phyloP scores from a whole-genome alignment of 2,113 vertebrate genomes.

The Oxyura jamaicensis region DNA sequence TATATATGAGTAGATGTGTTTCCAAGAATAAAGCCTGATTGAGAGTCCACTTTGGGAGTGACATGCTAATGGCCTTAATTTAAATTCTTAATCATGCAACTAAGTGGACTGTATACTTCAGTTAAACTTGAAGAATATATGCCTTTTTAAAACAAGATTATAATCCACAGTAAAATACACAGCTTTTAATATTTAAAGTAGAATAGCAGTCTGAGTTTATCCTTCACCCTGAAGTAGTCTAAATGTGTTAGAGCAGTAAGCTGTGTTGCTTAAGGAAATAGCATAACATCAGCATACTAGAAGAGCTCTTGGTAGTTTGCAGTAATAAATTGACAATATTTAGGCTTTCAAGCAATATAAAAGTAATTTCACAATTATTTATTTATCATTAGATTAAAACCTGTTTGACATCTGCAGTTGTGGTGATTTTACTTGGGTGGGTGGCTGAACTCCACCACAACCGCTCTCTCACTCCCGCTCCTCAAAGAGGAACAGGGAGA shows the following conservation, averaged over 20 bases:
- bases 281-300: not conserved
- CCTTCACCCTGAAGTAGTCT: not conserved
- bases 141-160: not conserved
- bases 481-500: no score
- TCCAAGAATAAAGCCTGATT: not conserved
- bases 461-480: no score
- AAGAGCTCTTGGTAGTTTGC: not conserved
- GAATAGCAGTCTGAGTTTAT: not conserved
- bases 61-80: not conserved
- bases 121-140: not conserved
- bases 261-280: not conserved
- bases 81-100: not conserved
- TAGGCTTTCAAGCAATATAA: not conserved
- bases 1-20: not conserved
- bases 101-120: not conserved
- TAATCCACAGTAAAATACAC: not conserved
- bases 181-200: not conserved
- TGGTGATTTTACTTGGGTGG: no score
- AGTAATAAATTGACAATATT: not conserved
- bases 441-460: no score
- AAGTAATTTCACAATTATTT: not conserved
- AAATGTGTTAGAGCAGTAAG: not conserved
- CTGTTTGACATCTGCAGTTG: not conserved
- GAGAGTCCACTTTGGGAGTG: not conserved
- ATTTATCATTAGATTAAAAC: not conserved